These are phyloP conservation scores for Ophion ventricosus DNA, from an alignment of 2,888 invertebrate species.

Conservation along the genomic window DNA sequence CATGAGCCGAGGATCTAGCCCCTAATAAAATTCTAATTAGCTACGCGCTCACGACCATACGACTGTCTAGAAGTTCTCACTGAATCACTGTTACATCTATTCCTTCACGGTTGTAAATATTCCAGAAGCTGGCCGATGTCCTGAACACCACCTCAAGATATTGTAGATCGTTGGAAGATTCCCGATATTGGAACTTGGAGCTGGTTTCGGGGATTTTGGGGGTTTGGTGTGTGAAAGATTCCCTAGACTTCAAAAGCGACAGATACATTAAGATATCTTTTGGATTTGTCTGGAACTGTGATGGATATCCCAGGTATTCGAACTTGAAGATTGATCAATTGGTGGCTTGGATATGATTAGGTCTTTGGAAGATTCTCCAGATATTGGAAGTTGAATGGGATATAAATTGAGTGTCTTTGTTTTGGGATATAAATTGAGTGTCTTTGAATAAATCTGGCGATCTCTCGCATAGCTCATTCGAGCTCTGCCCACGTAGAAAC, in stretches of 20 bases:
- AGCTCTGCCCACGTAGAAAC: conserved; percentile 11
- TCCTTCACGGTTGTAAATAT: background rate
- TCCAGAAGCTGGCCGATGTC: background rate
- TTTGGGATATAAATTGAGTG: background rate
- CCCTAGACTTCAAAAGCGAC: background rate
- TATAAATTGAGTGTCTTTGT: background rate
- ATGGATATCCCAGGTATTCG: background rate
- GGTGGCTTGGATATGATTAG: background rate
- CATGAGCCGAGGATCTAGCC: conserved; percentile 4
- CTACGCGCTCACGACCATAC: conserved; percentile 20
- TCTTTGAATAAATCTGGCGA: background rate
- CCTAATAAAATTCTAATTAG: conserved; percentile 48
- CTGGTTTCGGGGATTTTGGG: background rate
- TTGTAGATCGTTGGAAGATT: background rate
- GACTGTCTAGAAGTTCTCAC: background rate
- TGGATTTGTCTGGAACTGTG: background rate
- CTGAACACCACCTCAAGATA: background rate
- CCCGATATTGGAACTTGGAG: background rate
- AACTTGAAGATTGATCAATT: background rate
- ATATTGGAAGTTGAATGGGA: background rate
- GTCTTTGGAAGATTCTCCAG: background rate
- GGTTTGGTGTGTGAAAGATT: background rate
- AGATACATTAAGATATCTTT: background rate
- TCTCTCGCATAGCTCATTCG: background rate
- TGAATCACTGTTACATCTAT: background rate